These are phyloP conservation scores for Tineola bisselliella DNA, from an alignment of 2,888 invertebrate species.

Conservation along the genomic window DNA sequence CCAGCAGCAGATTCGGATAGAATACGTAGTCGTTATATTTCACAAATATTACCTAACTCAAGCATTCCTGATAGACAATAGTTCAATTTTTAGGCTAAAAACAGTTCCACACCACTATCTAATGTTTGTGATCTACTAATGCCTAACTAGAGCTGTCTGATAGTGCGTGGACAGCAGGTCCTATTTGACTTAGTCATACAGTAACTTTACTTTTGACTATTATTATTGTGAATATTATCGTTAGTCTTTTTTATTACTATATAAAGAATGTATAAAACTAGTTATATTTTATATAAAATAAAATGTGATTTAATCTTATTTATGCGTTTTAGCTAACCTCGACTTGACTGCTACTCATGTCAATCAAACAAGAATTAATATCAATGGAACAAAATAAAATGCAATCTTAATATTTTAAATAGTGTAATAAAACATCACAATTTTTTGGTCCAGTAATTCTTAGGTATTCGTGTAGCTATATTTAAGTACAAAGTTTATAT, in stretches of 20 bases:
- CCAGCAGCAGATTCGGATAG: slow-evolving; percentile 35
- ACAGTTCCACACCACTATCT: no score
- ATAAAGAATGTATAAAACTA: neutral
- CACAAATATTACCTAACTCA: slow-evolving; percentile 54
- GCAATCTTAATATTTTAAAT: neutral
- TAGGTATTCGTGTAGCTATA: neutral
- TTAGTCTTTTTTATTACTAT: no score
- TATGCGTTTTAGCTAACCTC: neutral
- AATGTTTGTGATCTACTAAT: no score
- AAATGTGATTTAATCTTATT: slow-evolving; percentile 8
- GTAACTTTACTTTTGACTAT: no score
- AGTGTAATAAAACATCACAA: neutral
- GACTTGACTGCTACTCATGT: no score
- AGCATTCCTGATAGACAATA: slow-evolving; percentile 47
- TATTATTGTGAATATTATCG: no score
- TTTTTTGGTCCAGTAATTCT: neutral
- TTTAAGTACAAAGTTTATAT: no score
- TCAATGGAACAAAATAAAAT: neutral
- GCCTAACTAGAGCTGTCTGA: no score
- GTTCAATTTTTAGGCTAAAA: neutral
- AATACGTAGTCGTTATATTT: slow-evolving; percentile 56
- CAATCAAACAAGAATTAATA: no score
- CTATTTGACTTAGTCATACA: no score
- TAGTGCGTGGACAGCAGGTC: no score
- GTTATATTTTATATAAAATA: neutral